Conservation (phyloP, 2,113 vertebrate genomes). For the Cygnus buccinator region DNA sequence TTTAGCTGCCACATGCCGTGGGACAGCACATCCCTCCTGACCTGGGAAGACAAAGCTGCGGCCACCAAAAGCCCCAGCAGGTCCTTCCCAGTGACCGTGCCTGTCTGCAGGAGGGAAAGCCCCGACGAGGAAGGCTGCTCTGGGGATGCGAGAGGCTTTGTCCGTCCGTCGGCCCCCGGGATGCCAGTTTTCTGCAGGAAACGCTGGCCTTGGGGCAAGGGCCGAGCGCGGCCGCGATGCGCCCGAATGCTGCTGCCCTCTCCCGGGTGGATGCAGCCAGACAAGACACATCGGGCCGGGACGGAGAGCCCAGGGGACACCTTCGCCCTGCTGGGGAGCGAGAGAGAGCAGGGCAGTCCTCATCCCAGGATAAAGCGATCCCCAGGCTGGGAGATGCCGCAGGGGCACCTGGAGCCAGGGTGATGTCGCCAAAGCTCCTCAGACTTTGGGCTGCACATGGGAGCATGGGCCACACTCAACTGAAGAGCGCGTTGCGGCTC, state of each 20-base stretch:
- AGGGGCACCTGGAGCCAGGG: background rate
- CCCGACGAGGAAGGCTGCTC: background rate
- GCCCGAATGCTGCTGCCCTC: slow-evolving; percentile 57
- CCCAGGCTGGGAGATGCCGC: background rate
- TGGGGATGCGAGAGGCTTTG: background rate
- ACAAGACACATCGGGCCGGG: background rate
- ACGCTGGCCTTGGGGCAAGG: background rate
- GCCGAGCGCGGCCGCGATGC: background rate
- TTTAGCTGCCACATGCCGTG: background rate
- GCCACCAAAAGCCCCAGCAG: background rate
- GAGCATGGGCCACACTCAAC: no score
- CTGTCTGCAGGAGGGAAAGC: background rate
- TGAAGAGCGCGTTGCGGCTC: background rate
- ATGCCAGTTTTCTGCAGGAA: background rate
- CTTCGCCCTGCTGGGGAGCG: background rate
- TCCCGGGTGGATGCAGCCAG: slow-evolving; percentile 21
- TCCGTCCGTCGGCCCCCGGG: no score
- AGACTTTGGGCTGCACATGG: background rate
- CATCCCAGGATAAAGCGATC: background rate
- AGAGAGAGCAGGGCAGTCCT: background rate
- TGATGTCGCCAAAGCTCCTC: background rate
- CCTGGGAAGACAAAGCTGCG: background rate
- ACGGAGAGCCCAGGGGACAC: background rate
- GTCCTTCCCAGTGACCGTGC: background rate
- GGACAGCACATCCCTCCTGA: background rate